A percentile compares a stretch with the other conserved stretches of the same genome.
Evolutionary conservation across 2,888 invertebrate genomes (phyloP).

Genomic region (Sarcophaga subvicina): DNA sequence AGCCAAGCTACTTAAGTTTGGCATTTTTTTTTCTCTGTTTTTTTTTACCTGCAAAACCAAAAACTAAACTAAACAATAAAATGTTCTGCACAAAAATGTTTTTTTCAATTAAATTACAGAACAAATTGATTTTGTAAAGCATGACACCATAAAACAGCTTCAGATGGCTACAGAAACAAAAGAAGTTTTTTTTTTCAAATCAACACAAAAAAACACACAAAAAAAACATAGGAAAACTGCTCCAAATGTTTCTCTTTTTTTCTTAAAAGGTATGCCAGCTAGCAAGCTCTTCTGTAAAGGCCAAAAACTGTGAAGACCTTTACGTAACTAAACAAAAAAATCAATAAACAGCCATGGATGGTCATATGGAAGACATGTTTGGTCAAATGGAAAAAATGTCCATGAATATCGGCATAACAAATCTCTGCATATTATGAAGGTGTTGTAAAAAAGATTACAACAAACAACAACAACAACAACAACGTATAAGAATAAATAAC

Average conservation of each 20-base stretch:
- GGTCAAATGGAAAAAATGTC: not conserved
- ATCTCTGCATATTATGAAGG: constrained; percentile 57
- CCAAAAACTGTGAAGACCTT: constrained; percentile 64
- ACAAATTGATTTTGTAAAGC: constrained; percentile 78
- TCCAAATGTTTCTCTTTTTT: constrained; percentile 35
- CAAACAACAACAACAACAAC: constrained; percentile 16
- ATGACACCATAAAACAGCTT: constrained; percentile 69
- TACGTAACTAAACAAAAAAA: constrained; percentile 51
- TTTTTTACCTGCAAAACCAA: not conserved
- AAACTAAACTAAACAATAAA: constrained; percentile 57
- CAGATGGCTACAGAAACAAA: constrained; percentile 45
- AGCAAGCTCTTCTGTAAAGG: constrained; percentile 29
- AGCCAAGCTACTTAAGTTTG: not conserved
- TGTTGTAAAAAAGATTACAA: constrained; percentile 54
- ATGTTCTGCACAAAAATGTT: constrained; percentile 12
- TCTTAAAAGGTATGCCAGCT: constrained; percentile 17
- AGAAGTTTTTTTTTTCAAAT: too few species aligned
- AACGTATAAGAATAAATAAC: not conserved
- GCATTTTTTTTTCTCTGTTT: not conserved
- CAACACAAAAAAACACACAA: constrained; percentile 35
- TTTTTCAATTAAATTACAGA: constrained; percentile 80
- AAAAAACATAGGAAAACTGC: constrained; percentile 61
- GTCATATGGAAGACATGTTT: not conserved
- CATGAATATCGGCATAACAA: constrained; percentile 29
- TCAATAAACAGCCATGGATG: constrained; percentile 33